These are phyloP conservation scores for Mycteria americana DNA, from an alignment of 2,797 vertebrate genomes.

Conservation along the genomic window DNA sequence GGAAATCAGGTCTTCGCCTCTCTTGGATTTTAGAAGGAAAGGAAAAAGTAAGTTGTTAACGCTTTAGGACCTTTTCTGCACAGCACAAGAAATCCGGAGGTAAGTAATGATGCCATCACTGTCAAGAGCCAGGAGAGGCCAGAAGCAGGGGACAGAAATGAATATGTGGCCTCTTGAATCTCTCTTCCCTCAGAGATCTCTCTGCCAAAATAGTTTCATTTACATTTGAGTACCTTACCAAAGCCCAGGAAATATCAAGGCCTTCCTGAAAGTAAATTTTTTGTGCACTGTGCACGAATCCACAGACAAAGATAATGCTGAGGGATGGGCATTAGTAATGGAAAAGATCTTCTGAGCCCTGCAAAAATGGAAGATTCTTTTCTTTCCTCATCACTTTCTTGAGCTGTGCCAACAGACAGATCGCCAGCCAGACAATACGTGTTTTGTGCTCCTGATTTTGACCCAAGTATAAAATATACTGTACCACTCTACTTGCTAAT, in stretches of 20 bases:
- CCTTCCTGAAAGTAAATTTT: neutral
- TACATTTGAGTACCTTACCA: neutral
- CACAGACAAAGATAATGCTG: neutral
- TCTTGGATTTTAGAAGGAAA: constrained; percentile 7
- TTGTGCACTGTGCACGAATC: neutral
- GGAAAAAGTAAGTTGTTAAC: neutral
- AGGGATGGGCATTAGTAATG: neutral
- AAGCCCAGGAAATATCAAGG: neutral
- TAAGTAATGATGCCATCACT: neutral
- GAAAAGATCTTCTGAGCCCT: neutral
- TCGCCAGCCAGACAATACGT: neutral
- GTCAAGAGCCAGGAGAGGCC: neutral
- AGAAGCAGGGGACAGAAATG: neutral
- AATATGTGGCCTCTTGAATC: neutral
- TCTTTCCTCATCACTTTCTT: neutral
- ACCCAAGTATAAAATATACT: neutral
- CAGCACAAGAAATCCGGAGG: neutral
- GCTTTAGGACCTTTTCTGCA: neutral
- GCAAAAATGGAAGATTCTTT: neutral
- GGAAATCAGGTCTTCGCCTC: constrained; percentile 33
- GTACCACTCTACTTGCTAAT: neutral
- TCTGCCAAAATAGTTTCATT: neutral
- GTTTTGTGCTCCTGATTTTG: neutral
- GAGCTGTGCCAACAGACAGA: neutral
- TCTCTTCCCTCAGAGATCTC: neutral